Percentiles rank a stretch among this genome's conserved stretches.
Evolutionary conservation across 2,888 invertebrate genomes (phyloP).

Genomic region (Cheilosia vulpina): DNA sequence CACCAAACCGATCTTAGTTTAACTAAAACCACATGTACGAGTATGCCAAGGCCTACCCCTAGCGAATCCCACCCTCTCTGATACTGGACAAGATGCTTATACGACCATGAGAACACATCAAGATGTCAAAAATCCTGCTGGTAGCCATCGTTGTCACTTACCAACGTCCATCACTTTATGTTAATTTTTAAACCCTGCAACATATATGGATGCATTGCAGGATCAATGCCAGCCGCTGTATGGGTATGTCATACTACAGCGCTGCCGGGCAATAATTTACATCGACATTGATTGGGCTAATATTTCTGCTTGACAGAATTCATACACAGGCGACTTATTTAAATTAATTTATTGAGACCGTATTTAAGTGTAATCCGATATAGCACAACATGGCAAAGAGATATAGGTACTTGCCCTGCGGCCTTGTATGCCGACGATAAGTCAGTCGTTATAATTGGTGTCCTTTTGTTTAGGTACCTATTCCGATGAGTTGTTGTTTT

Average conservation of each 20-base stretch:
- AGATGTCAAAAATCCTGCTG: conserved; percentile 40
- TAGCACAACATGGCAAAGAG: background rate
- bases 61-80: background rate
- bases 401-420: background rate
- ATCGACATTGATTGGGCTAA: conserved; percentile 38
- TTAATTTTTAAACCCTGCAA: conserved; percentile 36
- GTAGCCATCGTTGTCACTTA: conserved; percentile 38
- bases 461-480: conserved; percentile 3
- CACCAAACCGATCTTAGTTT: conserved; percentile 38
- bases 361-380: conserved; percentile 17
- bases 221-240: conserved; percentile 4
- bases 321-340: conserved; percentile 42
- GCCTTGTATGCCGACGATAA: conserved; percentile 5
- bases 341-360: conserved; percentile 31
- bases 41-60: background rate
- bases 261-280: conserved; percentile 44
- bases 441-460: conserved; percentile 17
- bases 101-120: conserved; percentile 25
- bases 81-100: background rate
- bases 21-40: conserved; percentile 11
- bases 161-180: conserved; percentile 39
- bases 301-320: conserved; percentile 11
- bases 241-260: background rate
- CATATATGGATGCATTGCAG: background rate
- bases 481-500: conserved; percentile 17